Conservation (phyloP, 2,888 invertebrate genomes). For the Dromius quadrimaculatus region DNA sequence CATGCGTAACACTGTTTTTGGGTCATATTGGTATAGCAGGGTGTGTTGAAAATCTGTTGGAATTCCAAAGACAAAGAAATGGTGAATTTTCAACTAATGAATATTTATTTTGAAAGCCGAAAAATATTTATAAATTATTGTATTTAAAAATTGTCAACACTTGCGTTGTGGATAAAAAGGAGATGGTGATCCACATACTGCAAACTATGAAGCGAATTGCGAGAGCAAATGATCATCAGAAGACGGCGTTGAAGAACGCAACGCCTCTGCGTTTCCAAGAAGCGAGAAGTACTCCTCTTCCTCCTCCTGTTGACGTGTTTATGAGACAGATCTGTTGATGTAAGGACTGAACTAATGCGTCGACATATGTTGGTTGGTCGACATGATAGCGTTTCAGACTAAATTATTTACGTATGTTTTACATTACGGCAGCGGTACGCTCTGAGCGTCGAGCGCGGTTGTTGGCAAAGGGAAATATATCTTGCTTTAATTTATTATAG, state of each 20-base stretch:
- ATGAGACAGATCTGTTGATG: constrained; percentile 63
- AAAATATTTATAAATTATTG: no score
- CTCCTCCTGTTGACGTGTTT: constrained; percentile 63
- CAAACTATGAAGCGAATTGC: neutral
- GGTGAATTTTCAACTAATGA: neutral
- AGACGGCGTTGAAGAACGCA: constrained; percentile 1
- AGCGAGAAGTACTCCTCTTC: constrained; percentile 48
- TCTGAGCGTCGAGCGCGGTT: constrained; percentile 54
- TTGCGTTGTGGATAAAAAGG: no score
- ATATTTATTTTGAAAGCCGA: no score
- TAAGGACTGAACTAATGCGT: constrained; percentile 64
- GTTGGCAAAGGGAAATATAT: constrained; percentile 49
- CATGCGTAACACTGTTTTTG: no score
- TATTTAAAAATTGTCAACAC: no score
- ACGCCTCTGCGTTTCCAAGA: constrained; percentile 40
- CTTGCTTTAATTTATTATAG: constrained; percentile 49
- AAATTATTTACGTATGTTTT: constrained; percentile 62
- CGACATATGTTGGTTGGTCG: constrained; percentile 63
- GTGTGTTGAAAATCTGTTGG: no score
- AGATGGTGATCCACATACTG: neutral
- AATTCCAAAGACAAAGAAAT: neutral
- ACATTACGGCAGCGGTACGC: constrained; percentile 59
- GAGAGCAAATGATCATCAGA: neutral
- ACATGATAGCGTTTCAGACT: constrained; percentile 61
- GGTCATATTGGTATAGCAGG: no score